A percentile compares a stretch with the other conserved stretches of the same genome.
Evolutionary conservation across 2,888 invertebrate genomes (phyloP).

Genomic region (Pollenia labialis): DNA sequence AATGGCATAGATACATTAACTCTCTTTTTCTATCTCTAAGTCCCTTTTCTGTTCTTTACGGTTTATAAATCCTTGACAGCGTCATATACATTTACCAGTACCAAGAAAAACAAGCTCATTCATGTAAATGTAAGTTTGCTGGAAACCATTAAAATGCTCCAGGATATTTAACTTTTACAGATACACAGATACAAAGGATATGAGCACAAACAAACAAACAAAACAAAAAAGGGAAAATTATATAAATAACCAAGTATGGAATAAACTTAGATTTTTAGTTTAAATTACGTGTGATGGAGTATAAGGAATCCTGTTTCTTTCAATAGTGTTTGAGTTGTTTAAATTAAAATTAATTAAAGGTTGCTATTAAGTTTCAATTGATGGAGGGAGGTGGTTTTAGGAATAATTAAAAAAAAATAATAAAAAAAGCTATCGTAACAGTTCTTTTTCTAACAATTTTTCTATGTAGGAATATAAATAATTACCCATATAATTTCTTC

Average conservation of each 20-base stretch:
- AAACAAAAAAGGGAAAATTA: background rate
- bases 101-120: background rate
- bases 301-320: background rate
- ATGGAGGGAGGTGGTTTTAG: background rate
- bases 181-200: background rate
- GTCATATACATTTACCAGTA: background rate
- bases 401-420: no score
- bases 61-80: conserved; percentile 23
- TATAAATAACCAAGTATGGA: background rate
- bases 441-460: no score
- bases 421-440: no score
- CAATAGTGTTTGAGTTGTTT: background rate
- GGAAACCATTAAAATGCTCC: conserved; percentile 35
- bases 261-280: background rate
- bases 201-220: background rate
- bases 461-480: no score
- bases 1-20: background rate
- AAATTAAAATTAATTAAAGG: conserved; percentile 41
- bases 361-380: background rate
- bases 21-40: no score
- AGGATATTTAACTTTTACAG: background rate
- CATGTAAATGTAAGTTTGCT: background rate
- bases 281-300: background rate
- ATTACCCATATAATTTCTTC: no score
- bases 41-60: background rate